Evolutionary conservation across 2,888 invertebrate species (phyloP), one percentile per base, ranked within the genome.

Genomic region (Orthonevra nobilis): DNA sequence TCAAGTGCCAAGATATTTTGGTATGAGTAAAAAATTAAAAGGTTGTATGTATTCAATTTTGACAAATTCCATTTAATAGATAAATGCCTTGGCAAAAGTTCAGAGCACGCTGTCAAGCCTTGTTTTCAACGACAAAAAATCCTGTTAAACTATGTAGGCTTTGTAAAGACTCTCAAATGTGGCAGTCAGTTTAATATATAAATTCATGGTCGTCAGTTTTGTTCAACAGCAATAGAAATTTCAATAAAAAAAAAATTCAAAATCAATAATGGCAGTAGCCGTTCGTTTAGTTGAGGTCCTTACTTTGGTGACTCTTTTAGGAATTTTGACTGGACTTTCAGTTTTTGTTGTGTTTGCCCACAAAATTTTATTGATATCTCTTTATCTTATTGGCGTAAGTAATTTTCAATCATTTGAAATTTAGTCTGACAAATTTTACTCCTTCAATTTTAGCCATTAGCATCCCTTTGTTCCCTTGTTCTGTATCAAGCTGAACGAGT

Each of bases 211-310:
- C 3, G n/a, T 20, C 2, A 34, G 15, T 48, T 40, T 30, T 6
- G 7, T 36, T n/a, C n/a, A n/a, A n/a, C n/a, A n/a, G n/a, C n/a
- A 10, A 15, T 0, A 9, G 34, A 44, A 58, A n/a, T 10, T 3
- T 5, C 23, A 5, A 15, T n/a, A 36, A 34, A 36, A 36, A 48
- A 15, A 30, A 19, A 19, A 19, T 7, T 12, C 6, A 19, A 50
- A 32, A 44, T 36, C 10, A 44, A 60, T 46, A 46, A 82, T 82
- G 82, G 63, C 77, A n/a, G 82, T 82, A 32, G 82, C 82, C 10
- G 81, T 82, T 46, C 82, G 74, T 28, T 70, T 82, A 32, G 69
- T 81, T 1, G 82, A 82, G 44, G 79, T 82, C n/a, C 70, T 82
- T 7, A 70, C 82, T 0, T 19, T 82, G 5, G 36, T 82, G 6